Percentiles rank a stretch among this genome's conserved stretches.
phyloP scores from a whole-genome alignment of 2,888 invertebrate genomes.

The Coenonympha glycerion region DNA sequence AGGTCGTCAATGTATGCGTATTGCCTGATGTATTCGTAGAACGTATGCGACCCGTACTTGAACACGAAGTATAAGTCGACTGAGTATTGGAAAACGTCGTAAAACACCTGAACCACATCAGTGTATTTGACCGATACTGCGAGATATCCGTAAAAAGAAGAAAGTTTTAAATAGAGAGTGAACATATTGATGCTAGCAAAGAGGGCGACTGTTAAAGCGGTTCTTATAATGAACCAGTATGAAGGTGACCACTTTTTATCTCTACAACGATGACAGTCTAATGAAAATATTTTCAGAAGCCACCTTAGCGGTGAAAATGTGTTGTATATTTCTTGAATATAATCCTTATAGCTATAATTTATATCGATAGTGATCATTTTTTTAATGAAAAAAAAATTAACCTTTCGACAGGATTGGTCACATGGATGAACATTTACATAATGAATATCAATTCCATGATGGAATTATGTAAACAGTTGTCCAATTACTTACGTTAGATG shows the following conservation, averaged over 20 bases:
- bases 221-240: conserved; percentile 26
- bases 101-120: conserved; percentile 47
- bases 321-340: conserved; percentile 28
- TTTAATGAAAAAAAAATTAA: not conserved
- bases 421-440: too few relatives aligned
- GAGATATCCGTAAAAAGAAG: conserved; percentile 33
- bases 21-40: conserved; percentile 45
- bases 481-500: too few relatives aligned
- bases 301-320: conserved; percentile 38
- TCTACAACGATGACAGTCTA: conserved; percentile 37
- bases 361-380: conserved; percentile 4
- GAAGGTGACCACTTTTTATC: conserved; percentile 15
- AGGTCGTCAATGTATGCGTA: conserved; percentile 47
- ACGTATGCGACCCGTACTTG: conserved; percentile 46
- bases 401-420: not conserved
- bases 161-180: conserved; percentile 45
- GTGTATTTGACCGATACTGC: conserved; percentile 46
- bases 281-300: conserved; percentile 43
- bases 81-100: conserved; percentile 47
- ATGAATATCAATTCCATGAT: too few relatives aligned
- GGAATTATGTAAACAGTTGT: too few relatives aligned
- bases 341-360: conserved; percentile 18
- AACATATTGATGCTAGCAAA: conserved; percentile 36
- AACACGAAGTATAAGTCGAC: conserved; percentile 50
- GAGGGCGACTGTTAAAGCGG: conserved; percentile 26